A percentile compares a stretch with the other conserved stretches of the same genome.
phyloP scores from a whole-genome alignment of 2,797 vertebrate genomes.

The Cuculus canorus region DNA sequence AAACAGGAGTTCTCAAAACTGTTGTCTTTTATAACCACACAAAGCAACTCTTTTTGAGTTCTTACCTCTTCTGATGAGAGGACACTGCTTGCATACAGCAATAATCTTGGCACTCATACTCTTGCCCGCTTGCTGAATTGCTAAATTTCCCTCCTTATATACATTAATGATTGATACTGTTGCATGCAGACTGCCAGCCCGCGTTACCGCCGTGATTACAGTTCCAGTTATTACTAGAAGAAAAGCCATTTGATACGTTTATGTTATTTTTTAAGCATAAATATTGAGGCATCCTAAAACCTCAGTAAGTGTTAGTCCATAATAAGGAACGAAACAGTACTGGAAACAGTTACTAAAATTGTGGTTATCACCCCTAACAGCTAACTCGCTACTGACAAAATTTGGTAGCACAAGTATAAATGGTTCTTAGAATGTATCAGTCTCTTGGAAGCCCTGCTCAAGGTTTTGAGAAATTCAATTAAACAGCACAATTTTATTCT shows the following conservation, averaged over 20 bases:
- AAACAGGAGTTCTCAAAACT: not conserved
- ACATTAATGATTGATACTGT: conserved; percentile 95
- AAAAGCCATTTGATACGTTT: not conserved
- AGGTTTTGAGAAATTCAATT: not conserved
- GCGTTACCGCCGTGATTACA: conserved; percentile 84
- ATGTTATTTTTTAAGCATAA: not conserved
- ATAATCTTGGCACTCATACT: conserved; percentile 93
- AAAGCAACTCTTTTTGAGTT: not conserved
- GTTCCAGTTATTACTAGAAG: conserved; percentile 90
- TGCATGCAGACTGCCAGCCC: conserved; percentile 88
- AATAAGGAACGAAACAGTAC: not conserved
- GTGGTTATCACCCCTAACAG: not conserved
- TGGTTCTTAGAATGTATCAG: not conserved
- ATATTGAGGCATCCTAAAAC: not conserved
- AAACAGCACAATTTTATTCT: not conserved
- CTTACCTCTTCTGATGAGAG: conserved; percentile 93
- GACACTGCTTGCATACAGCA: conserved; percentile 95
- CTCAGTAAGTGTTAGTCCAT: not conserved
- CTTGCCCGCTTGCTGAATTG: conserved; percentile 96
- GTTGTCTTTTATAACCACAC: not conserved
- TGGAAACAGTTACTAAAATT: not conserved
- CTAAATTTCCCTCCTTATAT: conserved; percentile 92
- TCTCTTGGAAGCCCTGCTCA: not conserved
- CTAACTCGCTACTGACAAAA: not conserved
- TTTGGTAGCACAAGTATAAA: not conserved